Base-by-base conservation (phyloP, 1,140 invertebrate species). In the Venturia canescens region DNA sequence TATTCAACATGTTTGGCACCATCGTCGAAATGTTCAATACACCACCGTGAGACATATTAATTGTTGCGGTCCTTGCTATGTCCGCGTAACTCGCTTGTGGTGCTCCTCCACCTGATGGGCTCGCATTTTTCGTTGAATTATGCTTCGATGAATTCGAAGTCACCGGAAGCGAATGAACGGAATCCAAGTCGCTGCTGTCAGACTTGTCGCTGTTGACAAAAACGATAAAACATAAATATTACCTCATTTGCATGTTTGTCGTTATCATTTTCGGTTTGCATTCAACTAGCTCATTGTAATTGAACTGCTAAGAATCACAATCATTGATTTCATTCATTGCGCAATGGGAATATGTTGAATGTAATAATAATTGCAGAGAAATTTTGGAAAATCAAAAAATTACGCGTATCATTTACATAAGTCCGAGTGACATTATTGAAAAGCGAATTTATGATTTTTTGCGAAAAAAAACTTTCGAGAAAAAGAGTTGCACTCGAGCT, bases 41-140 rank as follows among this genome's bases (percentile, higher is more conserved):
- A 7, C 88, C 87, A 82, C 85, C 89, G 66, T 84, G 82, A 11
- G 90, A 86, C 80, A 89, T 88, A 66, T 90, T 92, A 21, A 92
- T 90, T 27, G 88, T 88, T n/a, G 92, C 90, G 87, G 93, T 95
- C 63, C 94, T 93, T 23, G 95, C 94, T 83, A 96, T 96, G 84
- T 96, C 95, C 3, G 96, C 95, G 87, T 96, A 96, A 48, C 95
- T 96, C 34, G 94, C 94, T 80, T 94, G 94, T n/a, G 94, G 93
- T 13, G 93, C 92, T 21, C 91, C 92, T 11, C 91, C 92, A 13
- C 91, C 92, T 50, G 92, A 91, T 44, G 93, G 91, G 31, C 88
- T 87, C 50, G 86, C 83, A 74, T 88, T 86, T 84, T 90, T 91
- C 0, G 86, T 88, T 23, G 88, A 84, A 84, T 88, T 89, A 48